phyloP scores from a whole-genome alignment of 2,113 vertebrate species.

The Porphyrio hochstetteri region DNA sequence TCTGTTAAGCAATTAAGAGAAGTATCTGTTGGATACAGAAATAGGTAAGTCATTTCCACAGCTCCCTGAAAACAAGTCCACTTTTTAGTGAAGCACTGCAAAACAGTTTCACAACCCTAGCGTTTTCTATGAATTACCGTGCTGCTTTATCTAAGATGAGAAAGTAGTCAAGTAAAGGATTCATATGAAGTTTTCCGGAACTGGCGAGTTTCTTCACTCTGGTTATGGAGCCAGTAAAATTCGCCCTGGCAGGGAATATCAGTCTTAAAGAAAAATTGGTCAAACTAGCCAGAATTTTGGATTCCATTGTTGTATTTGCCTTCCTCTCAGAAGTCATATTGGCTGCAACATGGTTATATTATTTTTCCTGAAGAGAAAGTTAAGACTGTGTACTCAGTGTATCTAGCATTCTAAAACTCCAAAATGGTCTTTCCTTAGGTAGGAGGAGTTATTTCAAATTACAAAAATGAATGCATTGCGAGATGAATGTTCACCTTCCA shows the following conservation, averaged over 20 bases:
- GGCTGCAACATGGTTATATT: neutral
- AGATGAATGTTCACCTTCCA: neutral
- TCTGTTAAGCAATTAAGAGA: neutral
- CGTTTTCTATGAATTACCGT: neutral
- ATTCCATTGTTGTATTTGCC: slow-evolving; percentile 20
- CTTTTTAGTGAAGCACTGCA: neutral
- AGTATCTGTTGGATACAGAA: neutral
- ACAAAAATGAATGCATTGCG: neutral
- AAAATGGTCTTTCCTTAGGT: neutral
- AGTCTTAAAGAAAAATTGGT: neutral
- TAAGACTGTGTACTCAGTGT: neutral
- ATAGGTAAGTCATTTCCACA: neutral
- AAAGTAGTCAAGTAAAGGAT: slow-evolving; percentile 39
- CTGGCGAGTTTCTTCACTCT: neutral
- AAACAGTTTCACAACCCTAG: neutral
- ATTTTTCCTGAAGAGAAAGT: neutral
- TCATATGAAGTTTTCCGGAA: slow-evolving; percentile 14
- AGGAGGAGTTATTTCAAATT: neutral
- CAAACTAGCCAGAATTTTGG: slow-evolving; percentile 21
- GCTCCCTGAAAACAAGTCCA: neutral
- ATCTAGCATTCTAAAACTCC: neutral
- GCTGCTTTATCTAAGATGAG: slow-evolving; percentile 18
- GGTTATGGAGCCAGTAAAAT: slow-evolving; percentile 19
- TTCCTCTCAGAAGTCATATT: neutral
- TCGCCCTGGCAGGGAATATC: neutral